Evolutionary conservation across 35 echinoderm and acorn worm genomes (phyloP), one percentile per base, ranked within the genome.

Genomic region (Eucidaris tribuloides): DNA sequence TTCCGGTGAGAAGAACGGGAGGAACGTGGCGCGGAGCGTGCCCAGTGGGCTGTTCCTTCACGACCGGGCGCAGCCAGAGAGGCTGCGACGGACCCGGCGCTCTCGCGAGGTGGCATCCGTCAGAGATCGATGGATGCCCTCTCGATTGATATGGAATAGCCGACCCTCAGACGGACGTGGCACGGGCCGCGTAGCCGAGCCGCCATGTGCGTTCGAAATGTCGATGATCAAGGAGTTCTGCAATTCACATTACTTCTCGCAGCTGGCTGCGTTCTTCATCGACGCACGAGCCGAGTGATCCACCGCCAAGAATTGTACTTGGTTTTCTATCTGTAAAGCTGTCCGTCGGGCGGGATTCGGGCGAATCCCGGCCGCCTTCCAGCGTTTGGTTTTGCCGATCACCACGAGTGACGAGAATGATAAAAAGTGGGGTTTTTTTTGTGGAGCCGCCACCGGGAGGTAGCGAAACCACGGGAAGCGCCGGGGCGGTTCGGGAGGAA

Each of bases 251-350:
- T 77, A 33, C n/a, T n/a, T n/a, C n/a, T n/a, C n/a, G n/a, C n/a
- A n/a, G n/a, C n/a, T n/a, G n/a, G n/a, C n/a, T n/a, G n/a, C n/a
- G n/a, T n/a, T n/a, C n/a, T n/a, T n/a, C n/a, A n/a, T n/a, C n/a
- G n/a, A n/a, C n/a, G n/a, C 91, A 93, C 85, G 85, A 88, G 91
- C 91, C 85, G 85, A 93, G 91, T 83, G 91, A 93, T 93, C 91
- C 85, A 93, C 80, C 91, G 65, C 85, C 80, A 78, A 93, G 85
- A 93, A 88, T 88, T 93, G 91, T 88, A 39, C 28, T 23, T 76
- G n/a, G n/a, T 42, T n/a, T 46, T 82, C 18, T n/a, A n/a, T n/a
- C n/a, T n/a, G n/a, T n/a, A n/a, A n/a, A n/a, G n/a, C n/a, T n/a
- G n/a, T n/a, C n/a, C n/a, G n/a, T n/a, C n/a, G n/a, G n/a, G n/a